Evolutionary conservation across 2,113 vertebrate genomes (phyloP).

Genomic region (human (Homo sapiens)): GRCh38 chr5:178241501-178242000

Average conservation of each 20-base stretch:
- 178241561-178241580: too few species aligned
- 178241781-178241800: neutral
- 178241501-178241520: neutral
- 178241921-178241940: rapidly evolving
- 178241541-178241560: too few species aligned
- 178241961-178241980: neutral
- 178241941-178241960: neutral
- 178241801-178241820: neutral
- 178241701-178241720: neutral
- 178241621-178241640: neutral
- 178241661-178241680: neutral
- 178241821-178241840: neutral
- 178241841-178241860: neutral
- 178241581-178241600: neutral
- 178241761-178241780: neutral
- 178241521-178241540: neutral
- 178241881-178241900: rapidly evolving
- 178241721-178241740: neutral
- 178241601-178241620: neutral
- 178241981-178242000: neutral
- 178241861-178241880: too few species aligned
- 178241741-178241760: neutral
- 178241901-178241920: neutral
- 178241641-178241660: neutral
- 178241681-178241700: too few species aligned